A percentile compares a stretch with the other conserved stretches of the same genome.
phyloP scores from a whole-genome alignment of 2,888 invertebrate genomes.

The Helobdella robusta region DNA sequence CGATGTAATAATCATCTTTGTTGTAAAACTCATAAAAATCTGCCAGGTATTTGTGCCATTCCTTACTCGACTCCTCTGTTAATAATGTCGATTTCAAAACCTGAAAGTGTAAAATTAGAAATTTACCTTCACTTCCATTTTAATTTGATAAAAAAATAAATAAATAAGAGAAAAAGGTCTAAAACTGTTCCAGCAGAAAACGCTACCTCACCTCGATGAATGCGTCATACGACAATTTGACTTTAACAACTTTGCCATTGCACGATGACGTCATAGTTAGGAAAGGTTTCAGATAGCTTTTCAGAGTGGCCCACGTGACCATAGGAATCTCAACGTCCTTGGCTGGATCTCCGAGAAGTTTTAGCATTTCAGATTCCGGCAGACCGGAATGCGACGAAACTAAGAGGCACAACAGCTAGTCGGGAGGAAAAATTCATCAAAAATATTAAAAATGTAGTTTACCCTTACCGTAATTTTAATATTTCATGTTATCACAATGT shows the following conservation, averaged over 20 bases:
- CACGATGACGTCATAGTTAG: slow-evolving; percentile 33
- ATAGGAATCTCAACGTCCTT: slow-evolving; percentile 36
- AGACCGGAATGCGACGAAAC: slow-evolving; percentile 36
- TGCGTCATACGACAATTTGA: slow-evolving; percentile 23
- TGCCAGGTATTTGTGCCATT: slow-evolving; percentile 37
- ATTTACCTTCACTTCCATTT: too few relatives aligned
- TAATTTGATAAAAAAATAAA: too few relatives aligned
- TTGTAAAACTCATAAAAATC: slow-evolving; percentile 41
- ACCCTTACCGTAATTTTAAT: too few relatives aligned
- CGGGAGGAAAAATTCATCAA: too few relatives aligned
- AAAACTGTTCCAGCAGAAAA: background rate
- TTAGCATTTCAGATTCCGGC: slow-evolving; percentile 37
- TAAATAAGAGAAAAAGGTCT: too few relatives aligned
- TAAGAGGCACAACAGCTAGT: slow-evolving; percentile 36
- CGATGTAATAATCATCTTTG: slow-evolving; percentile 31
- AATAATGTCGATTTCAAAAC: too few relatives aligned
- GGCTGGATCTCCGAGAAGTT: slow-evolving; percentile 38
- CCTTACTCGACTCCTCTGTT: slow-evolving; percentile 23
- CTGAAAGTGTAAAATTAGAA: too few relatives aligned
- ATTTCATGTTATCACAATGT: too few relatives aligned
- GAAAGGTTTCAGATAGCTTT: slow-evolving; percentile 39
- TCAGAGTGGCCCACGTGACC: slow-evolving; percentile 38
- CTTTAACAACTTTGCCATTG: slow-evolving; percentile 7
- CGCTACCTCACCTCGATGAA: slow-evolving; percentile 16
- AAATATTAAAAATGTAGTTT: too few relatives aligned